phyloP scores from a whole-genome alignment of 2,113 vertebrate genomes.

The Rutilus rutilus region DNA sequence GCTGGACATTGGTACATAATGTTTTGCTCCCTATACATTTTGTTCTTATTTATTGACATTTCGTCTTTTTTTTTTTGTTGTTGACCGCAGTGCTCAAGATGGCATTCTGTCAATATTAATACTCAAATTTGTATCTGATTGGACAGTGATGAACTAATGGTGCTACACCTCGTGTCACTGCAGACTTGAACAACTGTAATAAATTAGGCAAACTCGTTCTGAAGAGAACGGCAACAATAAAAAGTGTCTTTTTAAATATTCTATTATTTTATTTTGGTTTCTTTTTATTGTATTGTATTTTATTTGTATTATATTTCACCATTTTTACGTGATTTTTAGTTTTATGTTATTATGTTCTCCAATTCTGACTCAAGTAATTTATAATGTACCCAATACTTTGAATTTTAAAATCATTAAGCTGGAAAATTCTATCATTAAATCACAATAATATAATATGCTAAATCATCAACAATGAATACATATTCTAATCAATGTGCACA shows the following conservation, averaged over 20 bases:
- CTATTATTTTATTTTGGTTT: neutral
- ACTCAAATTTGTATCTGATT: slow-evolving; percentile 20
- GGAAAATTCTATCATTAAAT: neutral
- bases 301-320: neutral
- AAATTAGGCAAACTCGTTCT: neutral
- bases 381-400: slow-evolving; percentile 16
- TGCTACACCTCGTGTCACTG: slow-evolving; percentile 46
- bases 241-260: slow-evolving; percentile 12
- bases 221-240: neutral
- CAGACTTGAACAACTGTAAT: slow-evolving; percentile 50
- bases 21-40: slow-evolving; percentile 35
- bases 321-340: neutral
- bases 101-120: slow-evolving; percentile 9
- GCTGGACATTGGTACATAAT: slow-evolving; percentile 51
- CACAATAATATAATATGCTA: neutral
- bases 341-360: neutral
- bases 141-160: slow-evolving; percentile 36
- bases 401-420: slow-evolving; percentile 19
- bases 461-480: slow-evolving; percentile 1
- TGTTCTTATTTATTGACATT: slow-evolving; percentile 37
- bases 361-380: neutral
- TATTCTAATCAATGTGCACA: slow-evolving; percentile 38
- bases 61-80: slow-evolving; percentile 40
- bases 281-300: slow-evolving; percentile 2
- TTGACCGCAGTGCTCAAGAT: slow-evolving; percentile 20